Conservation (phyloP, 37 sponge, comb jelly and placozoan species). For the Aplysina aerophoba region DNA sequence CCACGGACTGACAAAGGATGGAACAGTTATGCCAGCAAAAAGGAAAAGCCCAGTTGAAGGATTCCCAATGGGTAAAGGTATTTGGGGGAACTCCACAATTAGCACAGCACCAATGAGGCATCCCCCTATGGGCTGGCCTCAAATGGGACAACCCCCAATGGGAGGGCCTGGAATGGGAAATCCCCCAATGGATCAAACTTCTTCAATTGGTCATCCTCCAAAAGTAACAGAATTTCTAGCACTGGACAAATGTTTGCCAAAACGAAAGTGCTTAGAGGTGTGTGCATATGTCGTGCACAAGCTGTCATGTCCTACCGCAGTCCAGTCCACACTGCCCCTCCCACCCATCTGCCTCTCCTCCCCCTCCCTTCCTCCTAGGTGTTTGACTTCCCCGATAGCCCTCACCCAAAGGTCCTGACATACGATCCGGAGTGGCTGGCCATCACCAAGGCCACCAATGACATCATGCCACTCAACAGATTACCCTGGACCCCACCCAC, state of each 20-base stretch:
- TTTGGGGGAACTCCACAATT: slow-evolving; percentile 8
- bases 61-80: neutral
- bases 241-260: slow-evolving; percentile 92
- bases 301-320: neutral
- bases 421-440: slow-evolving; percentile 93
- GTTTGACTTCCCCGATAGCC: slow-evolving; percentile 45
- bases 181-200: neutral
- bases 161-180: too few relatives aligned
- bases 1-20: slow-evolving; percentile 58
- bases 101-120: too few relatives aligned
- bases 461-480: slow-evolving; percentile 40
- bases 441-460: slow-evolving; percentile 62
- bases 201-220: neutral
- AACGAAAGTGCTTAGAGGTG: slow-evolving; percentile 84
- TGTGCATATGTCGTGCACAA: slow-evolving; percentile 5
- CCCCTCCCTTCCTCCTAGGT: slow-evolving; percentile 22
- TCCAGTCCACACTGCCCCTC: neutral
- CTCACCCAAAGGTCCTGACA: slow-evolving; percentile 42
- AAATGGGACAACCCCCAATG: slow-evolving; percentile 32
- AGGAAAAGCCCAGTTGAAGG: neutral
- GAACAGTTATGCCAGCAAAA: too few relatives aligned
- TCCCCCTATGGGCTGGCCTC: too few relatives aligned
- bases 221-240: slow-evolving; percentile 81
- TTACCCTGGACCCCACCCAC: slow-evolving; percentile 49
- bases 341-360: neutral